Percentiles rank a stretch among this genome's conserved stretches.
Conservation (phyloP, 2,113 vertebrate species). For the Spilogale gracilis region DNA sequence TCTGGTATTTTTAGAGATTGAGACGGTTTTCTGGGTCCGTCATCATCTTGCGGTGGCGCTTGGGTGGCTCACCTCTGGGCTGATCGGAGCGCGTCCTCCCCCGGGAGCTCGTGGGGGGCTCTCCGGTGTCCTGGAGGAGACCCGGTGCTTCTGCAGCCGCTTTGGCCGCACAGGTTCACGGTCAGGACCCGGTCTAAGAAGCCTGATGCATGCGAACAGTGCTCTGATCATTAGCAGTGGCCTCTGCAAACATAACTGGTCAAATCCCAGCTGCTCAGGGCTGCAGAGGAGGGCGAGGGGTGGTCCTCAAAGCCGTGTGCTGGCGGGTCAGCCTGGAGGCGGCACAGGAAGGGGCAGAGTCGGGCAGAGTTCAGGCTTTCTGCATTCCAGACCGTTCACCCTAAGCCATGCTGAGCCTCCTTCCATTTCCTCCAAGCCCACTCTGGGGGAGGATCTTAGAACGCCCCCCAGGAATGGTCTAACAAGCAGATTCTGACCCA, state of each 20-base stretch:
- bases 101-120: rapidly evolving
- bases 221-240: constrained; percentile 82
- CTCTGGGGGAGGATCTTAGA: not conserved
- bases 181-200: constrained; percentile 59
- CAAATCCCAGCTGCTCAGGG: constrained; percentile 79
- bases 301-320: not conserved
- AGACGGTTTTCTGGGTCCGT: not conserved
- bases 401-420: rapidly evolving
- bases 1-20: not conserved
- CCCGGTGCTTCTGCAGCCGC: not conserved
- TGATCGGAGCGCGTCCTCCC: not conserved
- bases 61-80: too few species aligned
- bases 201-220: constrained; percentile 21
- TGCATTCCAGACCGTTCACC: not conserved
- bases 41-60: rapidly evolving
- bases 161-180: not conserved
- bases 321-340: too few species aligned
- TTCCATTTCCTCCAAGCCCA: not conserved
- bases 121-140: rapidly evolving
- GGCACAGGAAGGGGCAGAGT: not conserved
- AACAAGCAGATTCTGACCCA: not conserved
- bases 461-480: not conserved
- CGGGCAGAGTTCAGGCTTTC: not conserved
- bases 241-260: constrained; percentile 52
- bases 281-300: constrained; percentile 38